Conservation (phyloP, 1,140 invertebrate genomes). For the Caenorhabditis latens region DNA sequence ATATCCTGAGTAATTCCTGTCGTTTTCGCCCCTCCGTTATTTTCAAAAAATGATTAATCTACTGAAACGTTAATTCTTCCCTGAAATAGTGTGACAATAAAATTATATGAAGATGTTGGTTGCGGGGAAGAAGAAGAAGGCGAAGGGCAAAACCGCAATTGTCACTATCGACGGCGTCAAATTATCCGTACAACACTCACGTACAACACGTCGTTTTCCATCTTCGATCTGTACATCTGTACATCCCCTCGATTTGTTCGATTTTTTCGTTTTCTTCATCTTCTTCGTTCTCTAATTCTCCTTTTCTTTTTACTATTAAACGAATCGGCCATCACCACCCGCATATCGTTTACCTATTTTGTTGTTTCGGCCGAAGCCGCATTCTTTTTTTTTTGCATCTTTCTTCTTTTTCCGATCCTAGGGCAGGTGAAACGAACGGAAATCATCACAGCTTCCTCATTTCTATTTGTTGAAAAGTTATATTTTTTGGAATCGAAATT, state of each 20-base stretch:
- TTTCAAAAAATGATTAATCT: no score
- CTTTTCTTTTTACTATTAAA: not conserved
- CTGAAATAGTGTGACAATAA: no score
- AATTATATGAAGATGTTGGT: not conserved
- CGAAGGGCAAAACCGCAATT: conserved; percentile 18
- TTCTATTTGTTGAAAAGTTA: not conserved
- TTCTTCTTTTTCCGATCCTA: not conserved
- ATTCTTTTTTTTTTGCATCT: not conserved
- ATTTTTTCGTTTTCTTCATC: not conserved
- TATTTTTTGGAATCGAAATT: no score
- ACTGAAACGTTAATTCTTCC: no score
- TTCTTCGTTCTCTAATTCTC: conserved; percentile 6
- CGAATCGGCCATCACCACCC: not conserved
- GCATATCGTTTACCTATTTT: conserved; percentile 36
- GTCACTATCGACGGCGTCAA: not conserved
- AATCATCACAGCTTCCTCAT: not conserved
- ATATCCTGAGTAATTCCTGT: not conserved
- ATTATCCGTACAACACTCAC: conserved; percentile 16
- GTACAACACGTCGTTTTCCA: not conserved
- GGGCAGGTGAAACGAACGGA: conserved; percentile 1
- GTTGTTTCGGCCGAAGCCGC: conserved; percentile 9
- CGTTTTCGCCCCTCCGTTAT: not conserved
- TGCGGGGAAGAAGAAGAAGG: not conserved
- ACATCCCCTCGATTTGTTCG: not conserved
- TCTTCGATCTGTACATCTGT: not conserved